Percentiles rank a stretch among this genome's conserved stretches.
Conservation (phyloP, 1,140 invertebrate genomes). For the Rhyacophila brunnea region DNA sequence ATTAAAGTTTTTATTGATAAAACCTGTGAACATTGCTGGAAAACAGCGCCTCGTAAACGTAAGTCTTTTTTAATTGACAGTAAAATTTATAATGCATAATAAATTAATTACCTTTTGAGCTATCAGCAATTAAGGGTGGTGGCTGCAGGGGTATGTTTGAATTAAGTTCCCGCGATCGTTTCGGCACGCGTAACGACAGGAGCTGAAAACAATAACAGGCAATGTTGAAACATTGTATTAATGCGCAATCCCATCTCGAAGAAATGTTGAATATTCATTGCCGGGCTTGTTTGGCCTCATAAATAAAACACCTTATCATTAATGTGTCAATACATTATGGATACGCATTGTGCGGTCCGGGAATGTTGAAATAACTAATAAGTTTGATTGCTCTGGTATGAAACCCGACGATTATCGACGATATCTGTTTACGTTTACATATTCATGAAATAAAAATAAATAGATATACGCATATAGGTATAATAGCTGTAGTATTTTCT, state of each 20-base stretch:
- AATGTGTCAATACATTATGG: constrained; percentile 23
- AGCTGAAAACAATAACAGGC: constrained; percentile 53
- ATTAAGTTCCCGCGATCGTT: constrained; percentile 43
- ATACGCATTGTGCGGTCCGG: constrained; percentile 21
- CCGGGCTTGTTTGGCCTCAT: constrained; percentile 13
- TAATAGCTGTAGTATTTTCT: too few species aligned
- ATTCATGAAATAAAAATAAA: constrained; percentile 26
- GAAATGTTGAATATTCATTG: neutral
- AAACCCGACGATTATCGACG: constrained; percentile 23
- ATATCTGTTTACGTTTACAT: constrained; percentile 21
- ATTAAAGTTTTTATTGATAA: too few species aligned
- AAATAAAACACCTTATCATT: constrained; percentile 30
- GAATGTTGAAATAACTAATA: constrained; percentile 28
- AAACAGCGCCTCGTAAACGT: too few species aligned
- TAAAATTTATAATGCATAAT: neutral
- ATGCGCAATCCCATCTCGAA: neutral
- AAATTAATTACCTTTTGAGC: constrained; percentile 48
- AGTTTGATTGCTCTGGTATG: constrained; percentile 23
- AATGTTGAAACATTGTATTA: neutral
- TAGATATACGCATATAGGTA: too few species aligned
- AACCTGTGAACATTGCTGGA: too few species aligned
- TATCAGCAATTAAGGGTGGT: constrained; percentile 57
- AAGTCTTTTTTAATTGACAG: too few species aligned
- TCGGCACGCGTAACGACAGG: constrained; percentile 56
- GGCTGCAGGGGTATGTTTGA: constrained; percentile 46